phyloP scores from a whole-genome alignment of 2,113 vertebrate genomes.

The Rhinichthys klamathensis region DNA sequence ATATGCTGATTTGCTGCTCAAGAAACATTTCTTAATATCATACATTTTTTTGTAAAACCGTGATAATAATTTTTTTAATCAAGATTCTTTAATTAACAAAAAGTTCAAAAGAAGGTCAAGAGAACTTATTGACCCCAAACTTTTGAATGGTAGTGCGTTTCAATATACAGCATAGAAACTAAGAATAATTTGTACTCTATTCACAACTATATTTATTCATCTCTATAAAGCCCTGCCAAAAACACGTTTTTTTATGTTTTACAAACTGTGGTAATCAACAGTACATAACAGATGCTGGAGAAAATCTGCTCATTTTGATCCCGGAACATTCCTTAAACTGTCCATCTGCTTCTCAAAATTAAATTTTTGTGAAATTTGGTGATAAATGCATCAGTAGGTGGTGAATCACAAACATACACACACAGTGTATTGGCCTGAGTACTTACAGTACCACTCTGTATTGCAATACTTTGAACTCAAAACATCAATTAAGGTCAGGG shows the following conservation, averaged over 20 bases:
- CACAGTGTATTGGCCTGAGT: background rate
- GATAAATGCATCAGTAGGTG: background rate
- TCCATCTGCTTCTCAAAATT: background rate
- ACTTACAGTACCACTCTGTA: slow-evolving; percentile 14
- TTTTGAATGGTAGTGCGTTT: background rate
- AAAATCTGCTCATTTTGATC: background rate
- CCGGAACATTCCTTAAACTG: slow-evolving; percentile 3
- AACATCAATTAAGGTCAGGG: background rate
- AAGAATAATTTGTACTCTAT: too few species aligned
- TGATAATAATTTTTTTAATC: too few species aligned
- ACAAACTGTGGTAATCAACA: background rate
- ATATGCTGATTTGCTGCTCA: background rate
- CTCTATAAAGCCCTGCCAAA: background rate
- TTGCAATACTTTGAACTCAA: background rate
- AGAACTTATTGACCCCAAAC: background rate
- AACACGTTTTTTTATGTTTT: background rate
- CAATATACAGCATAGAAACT: background rate
- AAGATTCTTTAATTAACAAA: too few species aligned
- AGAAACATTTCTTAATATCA: background rate
- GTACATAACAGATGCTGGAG: background rate
- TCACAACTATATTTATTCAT: too few species aligned
- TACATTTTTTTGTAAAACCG: background rate
- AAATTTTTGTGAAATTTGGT: too few species aligned
- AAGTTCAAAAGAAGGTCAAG: too few species aligned
- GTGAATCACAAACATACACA: background rate